Evolutionary conservation across 1,140 invertebrate genomes (phyloP).

Genomic region (Cyclargus thomasi): DNA sequence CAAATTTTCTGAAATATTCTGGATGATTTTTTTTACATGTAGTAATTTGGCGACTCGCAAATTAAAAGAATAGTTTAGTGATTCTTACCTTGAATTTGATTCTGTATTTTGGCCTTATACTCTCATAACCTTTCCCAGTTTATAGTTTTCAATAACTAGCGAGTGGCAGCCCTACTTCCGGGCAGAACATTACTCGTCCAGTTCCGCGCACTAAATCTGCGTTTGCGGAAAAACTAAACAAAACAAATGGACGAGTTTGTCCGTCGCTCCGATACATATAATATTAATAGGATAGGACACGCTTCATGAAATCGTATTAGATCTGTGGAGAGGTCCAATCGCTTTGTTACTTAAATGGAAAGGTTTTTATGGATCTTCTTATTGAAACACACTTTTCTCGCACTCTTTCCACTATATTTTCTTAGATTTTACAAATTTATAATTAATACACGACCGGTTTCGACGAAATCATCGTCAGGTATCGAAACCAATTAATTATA

Average conservation of each 20-base stretch:
- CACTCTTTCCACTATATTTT: no score
- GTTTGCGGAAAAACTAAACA: conserved; percentile 8
- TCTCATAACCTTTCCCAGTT: background rate
- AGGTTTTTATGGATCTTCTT: background rate
- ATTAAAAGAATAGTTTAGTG: no score
- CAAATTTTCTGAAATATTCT: no score
- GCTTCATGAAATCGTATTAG: background rate
- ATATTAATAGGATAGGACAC: background rate
- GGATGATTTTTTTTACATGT: no score
- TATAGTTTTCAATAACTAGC: background rate
- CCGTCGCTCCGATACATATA: background rate
- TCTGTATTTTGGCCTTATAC: no score
- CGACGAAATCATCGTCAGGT: no score
- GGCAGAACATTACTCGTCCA: conserved; percentile 3
- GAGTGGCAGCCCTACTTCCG: background rate
- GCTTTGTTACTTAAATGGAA: background rate
- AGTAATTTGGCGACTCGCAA: no score
- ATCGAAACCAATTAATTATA: no score
- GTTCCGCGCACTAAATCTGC: conserved; percentile 7
- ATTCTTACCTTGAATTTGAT: no score
- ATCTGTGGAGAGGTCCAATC: background rate
- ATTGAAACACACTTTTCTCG: no score
- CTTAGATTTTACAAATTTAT: no score
- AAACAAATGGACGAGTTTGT: background rate
- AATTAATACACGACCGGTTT: no score